Conservation (phyloP, 1,140 invertebrate species). For the Aplysia californica region DNA sequence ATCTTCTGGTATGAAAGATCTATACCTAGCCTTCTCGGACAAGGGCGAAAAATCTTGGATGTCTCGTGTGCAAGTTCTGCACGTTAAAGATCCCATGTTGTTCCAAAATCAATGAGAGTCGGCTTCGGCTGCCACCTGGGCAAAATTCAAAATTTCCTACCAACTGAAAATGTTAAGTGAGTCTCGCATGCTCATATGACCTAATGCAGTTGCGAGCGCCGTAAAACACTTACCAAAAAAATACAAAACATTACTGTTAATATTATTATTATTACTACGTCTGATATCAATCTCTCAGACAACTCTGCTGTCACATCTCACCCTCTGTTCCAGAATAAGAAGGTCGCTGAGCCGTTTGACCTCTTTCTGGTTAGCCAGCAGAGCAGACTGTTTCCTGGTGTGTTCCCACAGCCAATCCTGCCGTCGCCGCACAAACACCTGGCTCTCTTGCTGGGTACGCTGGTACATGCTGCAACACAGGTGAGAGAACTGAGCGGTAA, state of each 20-base stretch:
- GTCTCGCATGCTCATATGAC: neutral
- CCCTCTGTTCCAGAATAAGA: slow-evolving; percentile 53
- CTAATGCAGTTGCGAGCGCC: neutral
- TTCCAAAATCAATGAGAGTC: too few relatives aligned
- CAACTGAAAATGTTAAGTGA: too few relatives aligned
- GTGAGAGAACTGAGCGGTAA: too few relatives aligned
- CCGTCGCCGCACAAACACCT: slow-evolving; percentile 36
- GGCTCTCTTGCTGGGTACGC: slow-evolving; percentile 33
- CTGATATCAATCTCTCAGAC: neutral
- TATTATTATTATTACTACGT: neutral
- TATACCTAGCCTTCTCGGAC: too few relatives aligned
- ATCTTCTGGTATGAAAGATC: too few relatives aligned
- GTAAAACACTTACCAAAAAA: neutral
- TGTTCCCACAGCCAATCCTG: slow-evolving; percentile 33
- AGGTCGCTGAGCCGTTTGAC: slow-evolving; percentile 55
- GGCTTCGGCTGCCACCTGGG: too few relatives aligned
- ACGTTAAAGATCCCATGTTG: too few relatives aligned
- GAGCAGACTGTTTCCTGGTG: slow-evolving; percentile 34
- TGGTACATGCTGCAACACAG: slow-evolving; percentile 37
- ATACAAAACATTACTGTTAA: neutral
- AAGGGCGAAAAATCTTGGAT: too few relatives aligned
- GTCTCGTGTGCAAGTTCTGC: too few relatives aligned
- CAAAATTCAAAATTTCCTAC: too few relatives aligned
- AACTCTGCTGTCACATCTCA: slow-evolving; percentile 23
- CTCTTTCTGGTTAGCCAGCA: slow-evolving; percentile 45